phyloP scores from a whole-genome alignment of 2,113 vertebrate species.

The Cromileptes altivelis region DNA sequence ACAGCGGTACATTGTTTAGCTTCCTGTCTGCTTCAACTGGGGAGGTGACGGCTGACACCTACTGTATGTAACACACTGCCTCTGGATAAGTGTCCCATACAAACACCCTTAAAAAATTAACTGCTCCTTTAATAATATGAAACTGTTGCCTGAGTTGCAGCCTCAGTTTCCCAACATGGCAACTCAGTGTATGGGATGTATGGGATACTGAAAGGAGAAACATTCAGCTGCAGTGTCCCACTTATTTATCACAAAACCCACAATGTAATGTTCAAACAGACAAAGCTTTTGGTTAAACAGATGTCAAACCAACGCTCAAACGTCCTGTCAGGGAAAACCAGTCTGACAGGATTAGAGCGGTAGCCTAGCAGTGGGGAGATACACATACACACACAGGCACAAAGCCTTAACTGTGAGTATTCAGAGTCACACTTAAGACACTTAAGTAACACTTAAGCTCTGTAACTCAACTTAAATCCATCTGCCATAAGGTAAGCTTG shows the following conservation, averaged over 20 bases:
- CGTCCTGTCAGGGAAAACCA: slow-evolving; percentile 45
- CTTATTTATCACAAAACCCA: slow-evolving; percentile 17
- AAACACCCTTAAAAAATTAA: too few species aligned
- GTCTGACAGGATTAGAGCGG: slow-evolving; percentile 32
- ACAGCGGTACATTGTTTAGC: too few species aligned
- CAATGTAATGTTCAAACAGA: neutral
- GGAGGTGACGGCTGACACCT: too few species aligned
- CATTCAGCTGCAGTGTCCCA: slow-evolving; percentile 3
- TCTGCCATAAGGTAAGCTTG: neutral
- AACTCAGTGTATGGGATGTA: neutral
- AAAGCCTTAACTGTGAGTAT: neutral
- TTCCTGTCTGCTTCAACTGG: too few species aligned
- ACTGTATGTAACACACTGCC: too few species aligned
- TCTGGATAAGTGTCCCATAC: too few species aligned
- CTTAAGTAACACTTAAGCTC: slow-evolving; percentile 16
- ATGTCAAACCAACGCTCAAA: slow-evolving; percentile 28
- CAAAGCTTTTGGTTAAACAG: slow-evolving; percentile 62
- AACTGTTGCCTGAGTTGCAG: neutral
- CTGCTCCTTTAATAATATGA: neutral
- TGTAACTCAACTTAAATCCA: slow-evolving; percentile 43
- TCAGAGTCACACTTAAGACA: slow-evolving; percentile 10
- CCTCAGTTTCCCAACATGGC: neutral
- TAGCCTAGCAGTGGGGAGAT: neutral
- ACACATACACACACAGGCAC: slow-evolving; percentile 3
- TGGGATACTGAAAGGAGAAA: neutral